Percentiles rank a stretch among this genome's conserved stretches.
These are phyloP conservation scores for Anarrhichthys ocellatus DNA, from an alignment of 2,113 vertebrate genomes.

Conservation along the genomic window DNA sequence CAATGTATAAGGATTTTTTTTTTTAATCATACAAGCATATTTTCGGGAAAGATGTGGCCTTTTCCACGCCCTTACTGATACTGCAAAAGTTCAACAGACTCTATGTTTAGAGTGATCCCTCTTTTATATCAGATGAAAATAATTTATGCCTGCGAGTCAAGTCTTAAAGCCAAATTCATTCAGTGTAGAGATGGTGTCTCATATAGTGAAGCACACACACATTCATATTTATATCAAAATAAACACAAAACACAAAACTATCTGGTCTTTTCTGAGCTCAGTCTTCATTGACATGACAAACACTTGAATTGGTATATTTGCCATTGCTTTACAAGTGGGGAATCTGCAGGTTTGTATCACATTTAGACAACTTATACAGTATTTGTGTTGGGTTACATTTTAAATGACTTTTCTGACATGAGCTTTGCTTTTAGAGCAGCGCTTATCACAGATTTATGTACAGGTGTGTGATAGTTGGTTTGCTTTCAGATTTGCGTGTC, in stretches of 20 bases:
- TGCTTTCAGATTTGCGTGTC: slow-evolving; percentile 73
- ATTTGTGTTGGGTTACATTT: slow-evolving; percentile 51
- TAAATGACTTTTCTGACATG: slow-evolving; percentile 41
- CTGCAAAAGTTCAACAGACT: slow-evolving; percentile 37
- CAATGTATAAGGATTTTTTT: slow-evolving; percentile 52
- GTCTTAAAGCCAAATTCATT: slow-evolving; percentile 45
- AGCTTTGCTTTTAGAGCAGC: slow-evolving; percentile 55
- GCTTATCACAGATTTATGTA: slow-evolving; percentile 70
- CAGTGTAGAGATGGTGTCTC: slow-evolving; percentile 55
- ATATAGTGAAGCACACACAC: slow-evolving; percentile 57
- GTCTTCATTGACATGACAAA: slow-evolving; percentile 23
- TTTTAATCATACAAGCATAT: slow-evolving; percentile 56
- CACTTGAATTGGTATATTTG: slow-evolving; percentile 32
- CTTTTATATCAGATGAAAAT: slow-evolving; percentile 36
- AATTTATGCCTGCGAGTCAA: slow-evolving; percentile 38
- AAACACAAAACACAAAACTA: slow-evolving; percentile 56
- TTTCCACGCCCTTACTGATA: slow-evolving; percentile 39
- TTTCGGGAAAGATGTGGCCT: slow-evolving; percentile 39
- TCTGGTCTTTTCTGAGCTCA: slow-evolving; percentile 60
- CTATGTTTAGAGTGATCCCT: slow-evolving; percentile 43
- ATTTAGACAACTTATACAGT: slow-evolving; percentile 28
- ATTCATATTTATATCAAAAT: slow-evolving; percentile 63
- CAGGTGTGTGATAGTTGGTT: slow-evolving; percentile 71
- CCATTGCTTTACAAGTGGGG: background rate
- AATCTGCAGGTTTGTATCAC: slow-evolving; percentile 26